phyloP scores from a whole-genome alignment of 2,113 vertebrate genomes.

The Tragelaphus strepsiceros region DNA sequence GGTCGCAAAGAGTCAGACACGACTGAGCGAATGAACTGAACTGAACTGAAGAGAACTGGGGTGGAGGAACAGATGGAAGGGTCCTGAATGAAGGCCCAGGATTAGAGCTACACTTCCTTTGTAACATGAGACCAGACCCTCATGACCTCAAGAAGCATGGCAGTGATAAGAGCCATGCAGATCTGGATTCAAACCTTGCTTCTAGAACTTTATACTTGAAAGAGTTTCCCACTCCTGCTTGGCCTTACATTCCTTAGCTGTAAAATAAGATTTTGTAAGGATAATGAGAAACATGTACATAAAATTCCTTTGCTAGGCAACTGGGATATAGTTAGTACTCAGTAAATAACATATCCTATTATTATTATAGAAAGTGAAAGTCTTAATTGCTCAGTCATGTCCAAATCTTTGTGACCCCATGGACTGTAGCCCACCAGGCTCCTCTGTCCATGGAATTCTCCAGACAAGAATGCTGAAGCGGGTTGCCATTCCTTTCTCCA shows the following conservation, averaged over 20 bases:
- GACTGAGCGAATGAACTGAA: too few relatives aligned
- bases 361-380: not conserved
- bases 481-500: not conserved
- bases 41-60: not conserved
- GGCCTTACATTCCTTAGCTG: not conserved
- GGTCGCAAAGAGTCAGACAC: too few relatives aligned
- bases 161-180: not conserved
- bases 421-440: not conserved
- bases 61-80: not conserved
- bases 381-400: accelerated
- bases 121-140: not conserved
- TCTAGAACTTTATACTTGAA: not conserved
- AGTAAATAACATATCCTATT: not conserved
- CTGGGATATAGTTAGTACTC: not conserved
- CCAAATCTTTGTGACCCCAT: not conserved
- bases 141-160: not conserved
- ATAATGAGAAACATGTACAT: not conserved
- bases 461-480: not conserved
- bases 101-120: not conserved
- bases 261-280: not conserved
- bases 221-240: not conserved
- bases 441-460: not conserved
- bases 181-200: not conserved
- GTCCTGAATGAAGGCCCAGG: not conserved
- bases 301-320: not conserved